Evolutionary conservation across 1,140 invertebrate genomes (phyloP).

Genomic region (Diachasmimorpha longicaudata): DNA sequence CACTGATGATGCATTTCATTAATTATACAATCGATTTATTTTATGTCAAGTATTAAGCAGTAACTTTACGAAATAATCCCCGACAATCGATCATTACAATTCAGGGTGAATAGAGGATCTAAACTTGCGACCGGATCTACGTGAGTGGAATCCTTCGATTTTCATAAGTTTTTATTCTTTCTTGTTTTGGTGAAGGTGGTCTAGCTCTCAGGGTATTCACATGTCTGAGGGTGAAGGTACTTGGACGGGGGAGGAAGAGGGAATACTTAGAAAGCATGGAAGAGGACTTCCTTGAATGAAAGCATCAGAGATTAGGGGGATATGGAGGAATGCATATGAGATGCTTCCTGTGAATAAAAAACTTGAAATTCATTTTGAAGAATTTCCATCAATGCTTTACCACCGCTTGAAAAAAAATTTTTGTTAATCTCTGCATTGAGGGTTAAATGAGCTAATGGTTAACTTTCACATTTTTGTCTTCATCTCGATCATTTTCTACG

Average conservation of each 20-base stretch:
- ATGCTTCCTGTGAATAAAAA: not conserved
- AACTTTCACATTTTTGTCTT: too few species aligned
- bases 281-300: not conserved
- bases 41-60: too few species aligned
- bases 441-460: too few species aligned
- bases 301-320: not conserved
- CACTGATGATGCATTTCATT: too few species aligned
- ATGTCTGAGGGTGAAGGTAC: not conserved
- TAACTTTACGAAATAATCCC: too few species aligned
- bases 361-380: not conserved
- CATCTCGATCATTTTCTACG: too few species aligned
- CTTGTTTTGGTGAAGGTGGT: not conserved
- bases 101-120: not conserved
- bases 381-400: not conserved
- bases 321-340: not conserved
- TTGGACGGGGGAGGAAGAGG: not conserved
- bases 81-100: not conserved
- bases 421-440: too few species aligned
- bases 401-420: too few species aligned
- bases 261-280: not conserved
- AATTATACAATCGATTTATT: too few species aligned
- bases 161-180: not conserved
- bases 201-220: not conserved
- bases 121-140: not conserved
- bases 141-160: not conserved